These are phyloP conservation scores for Pollimyrus isidori DNA, from an alignment of 2,113 vertebrate species.

Conservation along the genomic window DNA sequence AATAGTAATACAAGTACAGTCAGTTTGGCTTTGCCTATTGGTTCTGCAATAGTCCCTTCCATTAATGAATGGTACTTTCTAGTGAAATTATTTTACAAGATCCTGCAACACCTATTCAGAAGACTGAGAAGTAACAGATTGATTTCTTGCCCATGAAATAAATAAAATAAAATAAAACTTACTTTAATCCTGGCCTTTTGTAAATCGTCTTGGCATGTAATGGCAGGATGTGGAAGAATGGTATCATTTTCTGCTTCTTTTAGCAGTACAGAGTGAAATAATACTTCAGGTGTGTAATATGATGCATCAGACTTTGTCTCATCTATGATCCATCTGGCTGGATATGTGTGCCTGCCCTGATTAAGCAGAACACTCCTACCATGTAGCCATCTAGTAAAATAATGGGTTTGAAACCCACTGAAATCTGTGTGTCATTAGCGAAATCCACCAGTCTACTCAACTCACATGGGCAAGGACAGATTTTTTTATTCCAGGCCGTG, in stretches of 20 bases:
- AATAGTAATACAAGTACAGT: neutral
- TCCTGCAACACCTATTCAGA: neutral
- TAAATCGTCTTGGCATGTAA: neutral
- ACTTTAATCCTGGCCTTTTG: neutral
- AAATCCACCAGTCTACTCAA: neutral
- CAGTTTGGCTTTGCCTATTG: neutral
- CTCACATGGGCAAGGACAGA: neutral
- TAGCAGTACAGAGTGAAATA: neutral
- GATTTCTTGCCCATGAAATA: neutral
- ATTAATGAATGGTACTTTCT: neutral
- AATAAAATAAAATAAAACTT: neutral
- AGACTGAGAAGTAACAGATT: neutral
- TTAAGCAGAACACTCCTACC: neutral
- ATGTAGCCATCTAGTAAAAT: neutral
- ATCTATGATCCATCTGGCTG: neutral
- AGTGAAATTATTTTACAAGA: neutral
- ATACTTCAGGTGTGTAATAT: neutral
- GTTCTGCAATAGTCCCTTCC: neutral
- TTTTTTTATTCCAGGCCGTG: neutral
- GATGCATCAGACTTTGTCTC: neutral
- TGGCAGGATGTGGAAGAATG: neutral
- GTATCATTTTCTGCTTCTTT: neutral
- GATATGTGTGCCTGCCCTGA: neutral
- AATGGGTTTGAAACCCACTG: neutral
- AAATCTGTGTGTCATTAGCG: neutral